These are phyloP conservation scores for Drosophila guanche DNA, from an alignment of 1,140 invertebrate genomes.

Conservation along the genomic window DNA sequence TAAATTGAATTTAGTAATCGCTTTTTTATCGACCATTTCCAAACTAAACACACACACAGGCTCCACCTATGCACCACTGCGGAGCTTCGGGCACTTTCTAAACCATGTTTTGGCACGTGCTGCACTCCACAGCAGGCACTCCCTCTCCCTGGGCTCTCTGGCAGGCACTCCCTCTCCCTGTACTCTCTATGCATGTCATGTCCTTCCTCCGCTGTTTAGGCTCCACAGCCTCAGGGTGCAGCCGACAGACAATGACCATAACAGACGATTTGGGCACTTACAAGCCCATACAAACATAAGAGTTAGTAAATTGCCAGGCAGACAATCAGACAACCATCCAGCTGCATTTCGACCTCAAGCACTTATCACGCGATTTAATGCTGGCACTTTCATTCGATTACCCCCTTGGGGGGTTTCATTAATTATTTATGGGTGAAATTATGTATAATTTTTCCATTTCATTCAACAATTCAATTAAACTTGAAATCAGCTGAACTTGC, in stretches of 20 bases:
- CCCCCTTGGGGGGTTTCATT: conserved; percentile 21
- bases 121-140: conserved; percentile 10
- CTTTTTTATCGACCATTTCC: conserved; percentile 59
- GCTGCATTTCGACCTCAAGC: conserved; percentile 11
- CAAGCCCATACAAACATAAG: conserved; percentile 9
- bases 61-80: conserved; percentile 14
- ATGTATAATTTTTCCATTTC: conserved; percentile 43
- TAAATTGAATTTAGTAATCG: conserved; percentile 82
- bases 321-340: neutral
- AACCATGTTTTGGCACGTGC: conserved; percentile 48
- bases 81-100: conserved; percentile 44
- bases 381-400: conserved; percentile 50
- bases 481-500: conserved; percentile 48
- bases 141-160: neutral
- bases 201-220: neutral
- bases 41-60: conserved; percentile 39
- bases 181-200: no score
- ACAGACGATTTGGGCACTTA: conserved; percentile 26
- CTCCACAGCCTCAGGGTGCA: conserved; percentile 27
- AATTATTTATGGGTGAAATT: conserved; percentile 51
- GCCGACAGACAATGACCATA: conserved; percentile 29
- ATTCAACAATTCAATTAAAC: conserved; percentile 62
- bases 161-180: neutral
- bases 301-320: conserved; percentile 1
- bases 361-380: conserved; percentile 52